A percentile compares a stretch with the other conserved stretches of the same genome.
Evolutionary conservation across 2,113 vertebrate genomes (phyloP).

Genomic region (Neolamprologus falcicula): DNA sequence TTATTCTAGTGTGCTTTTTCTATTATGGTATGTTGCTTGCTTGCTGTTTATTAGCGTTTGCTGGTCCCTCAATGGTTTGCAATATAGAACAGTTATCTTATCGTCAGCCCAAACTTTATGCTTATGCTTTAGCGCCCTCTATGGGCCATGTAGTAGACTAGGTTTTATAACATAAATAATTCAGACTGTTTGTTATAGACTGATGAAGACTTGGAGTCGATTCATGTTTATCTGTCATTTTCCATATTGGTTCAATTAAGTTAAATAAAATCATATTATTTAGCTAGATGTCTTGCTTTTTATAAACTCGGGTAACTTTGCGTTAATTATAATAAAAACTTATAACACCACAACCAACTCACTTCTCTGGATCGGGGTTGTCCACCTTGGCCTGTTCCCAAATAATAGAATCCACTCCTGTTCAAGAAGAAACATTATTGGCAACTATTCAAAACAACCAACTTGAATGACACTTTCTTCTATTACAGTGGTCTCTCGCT

Average conservation of each 20-base stretch:
- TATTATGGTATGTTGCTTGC: background rate
- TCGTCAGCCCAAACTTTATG: background rate
- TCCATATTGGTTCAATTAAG: background rate
- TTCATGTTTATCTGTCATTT: background rate
- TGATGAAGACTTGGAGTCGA: background rate
- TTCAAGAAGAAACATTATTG: background rate
- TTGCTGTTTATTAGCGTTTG: background rate
- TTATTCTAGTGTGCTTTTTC: background rate
- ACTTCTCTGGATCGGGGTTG: constrained; percentile 97
- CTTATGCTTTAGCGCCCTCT: background rate
- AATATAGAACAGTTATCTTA: background rate
- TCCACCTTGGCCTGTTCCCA: constrained; percentile 99
- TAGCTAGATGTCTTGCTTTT: background rate
- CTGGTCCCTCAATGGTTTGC: background rate
- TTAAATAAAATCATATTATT: background rate
- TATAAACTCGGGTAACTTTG: background rate
- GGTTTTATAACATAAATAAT: background rate
- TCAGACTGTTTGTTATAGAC: background rate
- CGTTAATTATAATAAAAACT: background rate
- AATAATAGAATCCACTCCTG: constrained; percentile 96
- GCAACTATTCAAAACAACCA: background rate
- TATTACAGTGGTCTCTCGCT: background rate
- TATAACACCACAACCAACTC: constrained; percentile 32
- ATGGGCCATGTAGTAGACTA: background rate
- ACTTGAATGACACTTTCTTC: background rate